A percentile compares a stretch with the other conserved stretches of the same genome.
phyloP scores from a whole-genome alignment of 2,888 invertebrate species.

The Sipha maydis region DNA sequence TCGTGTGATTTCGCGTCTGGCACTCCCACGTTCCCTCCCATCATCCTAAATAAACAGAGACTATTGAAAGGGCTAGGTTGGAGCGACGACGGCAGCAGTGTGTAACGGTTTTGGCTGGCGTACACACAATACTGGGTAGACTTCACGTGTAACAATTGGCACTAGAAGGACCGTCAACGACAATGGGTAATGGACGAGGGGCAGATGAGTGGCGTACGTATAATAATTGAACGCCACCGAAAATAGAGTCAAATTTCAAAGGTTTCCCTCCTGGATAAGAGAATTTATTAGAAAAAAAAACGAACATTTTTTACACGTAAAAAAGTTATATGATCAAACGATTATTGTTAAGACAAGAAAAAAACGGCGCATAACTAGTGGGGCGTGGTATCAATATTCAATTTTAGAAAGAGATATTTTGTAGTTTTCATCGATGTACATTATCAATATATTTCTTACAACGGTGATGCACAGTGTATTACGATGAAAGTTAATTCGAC shows the following conservation, averaged over 20 bases:
- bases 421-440: too few species aligned
- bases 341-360: too few species aligned
- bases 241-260: not conserved
- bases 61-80: not conserved
- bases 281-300: not conserved
- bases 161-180: not conserved
- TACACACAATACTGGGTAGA: not conserved
- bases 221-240: not conserved
- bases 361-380: not conserved
- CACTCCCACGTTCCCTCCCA: not conserved
- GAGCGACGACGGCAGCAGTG: not conserved
- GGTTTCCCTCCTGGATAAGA: not conserved
- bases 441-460: too few species aligned
- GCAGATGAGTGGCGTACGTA: not conserved
- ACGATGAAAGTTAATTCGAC: too few species aligned
- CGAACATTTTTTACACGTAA: not conserved
- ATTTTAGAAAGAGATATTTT: too few species aligned
- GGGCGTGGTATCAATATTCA: not conserved
- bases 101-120: constrained; percentile 36
- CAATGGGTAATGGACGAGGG: not conserved
- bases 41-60: not conserved
- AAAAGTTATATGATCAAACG: too few species aligned
- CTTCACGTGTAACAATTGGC: constrained; percentile 43
- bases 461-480: too few species aligned
- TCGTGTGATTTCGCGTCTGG: constrained; percentile 46